Evolutionary conservation across 2,888 invertebrate species (phyloP), one percentile per base, ranked within the genome.

Genomic region (Anthrax anthrax): DNA sequence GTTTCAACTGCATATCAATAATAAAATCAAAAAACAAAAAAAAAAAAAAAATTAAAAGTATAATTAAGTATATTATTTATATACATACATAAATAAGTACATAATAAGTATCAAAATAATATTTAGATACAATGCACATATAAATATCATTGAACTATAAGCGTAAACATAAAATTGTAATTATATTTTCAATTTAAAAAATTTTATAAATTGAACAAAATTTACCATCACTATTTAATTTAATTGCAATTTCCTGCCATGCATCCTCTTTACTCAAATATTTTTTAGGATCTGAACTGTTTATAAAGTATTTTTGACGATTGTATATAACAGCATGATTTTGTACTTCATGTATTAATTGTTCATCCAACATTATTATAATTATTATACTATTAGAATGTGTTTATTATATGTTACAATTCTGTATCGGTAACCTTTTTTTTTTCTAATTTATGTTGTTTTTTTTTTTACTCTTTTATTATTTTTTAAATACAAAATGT

Each of bases 261-360:
- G 68, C 67, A 43, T 64, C 63, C 47, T 68, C 67, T 55, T 68
- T 68, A 29, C 65, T 66, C 51, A 66, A 65, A 32, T 51, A 50
- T 44, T 54, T 57, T 29, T 47, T 49, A 23, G 50, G 37, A 27
- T 49, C 51, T 34, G 51, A 57, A 44, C 58, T 64, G 50, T 64
- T 66, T 17, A 67, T 52, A 47, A 64, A 67, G 54, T 67, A 67
- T 50, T 68, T 68, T 48, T 68, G 68, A 10, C 68, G 56, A 56
- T 68, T 68, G 49, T 58, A 68, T 17, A 68, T 68, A 23, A 68
- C 67, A 19, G 65, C 64, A 54, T 68, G 67, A 4, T 62, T 62
- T 43, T 65, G 64, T 17, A 68, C 68, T 55, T 67, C 68, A 48
- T 60, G 62, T 51, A 68, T 68, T 46, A 68, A 51, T 50, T 63